Conservation (phyloP, 2,888 invertebrate species). For the Scrobipalpa costella region DNA sequence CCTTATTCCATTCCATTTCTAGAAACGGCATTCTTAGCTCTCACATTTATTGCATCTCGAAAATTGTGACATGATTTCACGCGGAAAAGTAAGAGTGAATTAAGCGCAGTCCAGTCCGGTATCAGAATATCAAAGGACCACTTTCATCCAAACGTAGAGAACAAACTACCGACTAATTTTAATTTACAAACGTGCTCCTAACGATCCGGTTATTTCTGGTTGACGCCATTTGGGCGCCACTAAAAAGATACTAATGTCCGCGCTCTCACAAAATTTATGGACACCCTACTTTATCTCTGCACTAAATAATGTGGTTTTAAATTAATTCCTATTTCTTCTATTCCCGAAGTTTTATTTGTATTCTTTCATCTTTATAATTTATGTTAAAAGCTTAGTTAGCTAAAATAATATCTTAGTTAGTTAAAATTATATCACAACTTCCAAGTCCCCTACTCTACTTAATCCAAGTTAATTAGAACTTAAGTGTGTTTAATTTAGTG, state of each 20-base stretch:
- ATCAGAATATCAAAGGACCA: slow-evolving; percentile 42
- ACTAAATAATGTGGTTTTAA: slow-evolving; percentile 54
- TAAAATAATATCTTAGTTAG: background rate
- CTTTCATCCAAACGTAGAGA: slow-evolving; percentile 40
- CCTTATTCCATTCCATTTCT: too few relatives aligned
- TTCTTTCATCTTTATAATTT: slow-evolving; percentile 20
- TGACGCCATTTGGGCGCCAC: slow-evolving; percentile 62
- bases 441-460: background rate
- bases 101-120: background rate
- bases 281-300: slow-evolving; percentile 57
- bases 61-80: slow-evolving; percentile 24
- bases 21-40: slow-evolving; percentile 30
- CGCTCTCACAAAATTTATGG: slow-evolving; percentile 65
- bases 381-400: background rate
- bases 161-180: slow-evolving; percentile 67
- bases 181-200: slow-evolving; percentile 58
- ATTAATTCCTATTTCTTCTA: slow-evolving; percentile 45
- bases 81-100: slow-evolving; percentile 5
- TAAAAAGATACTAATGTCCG: slow-evolving; percentile 61
- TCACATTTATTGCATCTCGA: background rate
- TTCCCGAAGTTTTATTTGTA: slow-evolving; percentile 32
- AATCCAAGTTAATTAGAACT: slow-evolving; percentile 2
- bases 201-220: slow-evolving; percentile 70
- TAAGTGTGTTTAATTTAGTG: background rate
- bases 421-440: background rate